Base-by-base conservation (phyloP, 2,888 invertebrate species). In the Smittia aterrima region DNA sequence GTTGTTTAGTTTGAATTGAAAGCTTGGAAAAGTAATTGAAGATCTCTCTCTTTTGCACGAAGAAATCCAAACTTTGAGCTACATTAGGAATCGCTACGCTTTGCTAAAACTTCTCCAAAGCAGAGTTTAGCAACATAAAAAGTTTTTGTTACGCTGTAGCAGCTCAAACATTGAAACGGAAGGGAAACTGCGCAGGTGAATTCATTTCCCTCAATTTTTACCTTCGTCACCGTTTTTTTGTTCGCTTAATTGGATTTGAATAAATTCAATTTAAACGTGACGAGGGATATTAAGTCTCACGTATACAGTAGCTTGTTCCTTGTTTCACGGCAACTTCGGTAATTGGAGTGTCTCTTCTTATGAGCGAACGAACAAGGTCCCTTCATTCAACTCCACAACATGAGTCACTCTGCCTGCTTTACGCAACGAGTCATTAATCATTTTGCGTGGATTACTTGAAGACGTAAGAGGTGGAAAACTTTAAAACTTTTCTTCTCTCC, bases 221-320 rank as follows among this genome's bases (percentile, higher is more conserved):
- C 24, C 9, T 9, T 58, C 58, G 38, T 68, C 68, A 47, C 41
- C 25, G 40, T 47, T 53, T 24, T 47, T 68, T 68, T 40, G 22
- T 22, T 68, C 47, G 20, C 47, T 68, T 68, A 68, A 68, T 68
- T 68, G 68, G 68, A 68, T 68, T 68, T 54, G 71, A 71, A 71
- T 71, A 71, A 71, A 71, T 71, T 71, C 47, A 71, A 71, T 71
- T 71, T 71, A 68, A 68, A 47, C 47, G 47, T 47, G 47, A 47
- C 13, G 47, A 47, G 47, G 24, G 68, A 68, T 68, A 68, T 68
- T 68, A 47, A 47, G 47, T 58, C 24, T 4, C 24, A 22, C 3
- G 53, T 47, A 47, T 47, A 58, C 24, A 58, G 58, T 47, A 47
- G 47, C 47, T 47, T n/a, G 16, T 47, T n/a, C 47, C 47, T 47